A percentile compares a stretch with the other conserved stretches of the same genome.
Evolutionary conservation across 2,797 vertebrate genomes (phyloP).

Genomic region (Pteronotus mesoamericanus): DNA sequence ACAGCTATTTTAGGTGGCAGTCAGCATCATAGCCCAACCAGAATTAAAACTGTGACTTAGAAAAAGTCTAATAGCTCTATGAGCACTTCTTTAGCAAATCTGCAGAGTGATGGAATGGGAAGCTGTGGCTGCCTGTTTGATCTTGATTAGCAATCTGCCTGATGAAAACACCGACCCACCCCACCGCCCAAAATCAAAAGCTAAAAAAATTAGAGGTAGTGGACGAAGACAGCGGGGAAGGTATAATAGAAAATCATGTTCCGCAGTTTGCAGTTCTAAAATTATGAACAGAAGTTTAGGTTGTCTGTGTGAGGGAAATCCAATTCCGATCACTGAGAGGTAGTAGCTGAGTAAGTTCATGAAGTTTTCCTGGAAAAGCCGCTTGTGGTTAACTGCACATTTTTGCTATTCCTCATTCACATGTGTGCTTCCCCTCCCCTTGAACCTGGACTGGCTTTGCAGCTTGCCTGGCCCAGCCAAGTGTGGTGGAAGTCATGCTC

Average conservation of each 20-base stretch:
- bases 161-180: background rate
- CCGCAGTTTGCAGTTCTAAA: background rate
- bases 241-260: background rate
- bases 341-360: background rate
- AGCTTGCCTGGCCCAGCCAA: background rate
- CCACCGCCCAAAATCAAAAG: background rate
- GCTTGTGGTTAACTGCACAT: rapidly evolving
- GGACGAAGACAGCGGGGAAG: background rate
- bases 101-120: background rate
- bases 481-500: background rate
- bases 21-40: background rate
- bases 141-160: background rate
- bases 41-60: background rate
- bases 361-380: background rate
- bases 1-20: background rate
- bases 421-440: background rate
- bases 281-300: background rate
- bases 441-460: background rate
- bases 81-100: background rate
- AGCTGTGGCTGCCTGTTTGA: background rate
- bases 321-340: background rate
- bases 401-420: background rate
- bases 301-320: background rate
- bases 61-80: background rate
- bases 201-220: too few relatives aligned